phyloP scores from a whole-genome alignment of 2,797 vertebrate genomes.

The Thripadectes ignobilis region DNA sequence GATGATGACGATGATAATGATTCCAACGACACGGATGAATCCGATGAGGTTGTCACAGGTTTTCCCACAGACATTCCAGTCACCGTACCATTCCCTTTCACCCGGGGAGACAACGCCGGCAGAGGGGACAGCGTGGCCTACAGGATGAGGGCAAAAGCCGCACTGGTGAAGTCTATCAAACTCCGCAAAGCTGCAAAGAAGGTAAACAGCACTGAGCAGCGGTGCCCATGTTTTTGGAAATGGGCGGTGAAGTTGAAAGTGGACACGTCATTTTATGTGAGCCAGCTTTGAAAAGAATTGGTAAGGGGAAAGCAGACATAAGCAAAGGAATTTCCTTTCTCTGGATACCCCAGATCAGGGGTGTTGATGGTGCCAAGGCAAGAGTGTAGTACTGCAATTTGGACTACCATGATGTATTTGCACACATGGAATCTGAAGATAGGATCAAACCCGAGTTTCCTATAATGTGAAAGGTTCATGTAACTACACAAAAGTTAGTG shows the following conservation, averaged over 20 bases:
- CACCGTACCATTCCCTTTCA: constrained; percentile 25
- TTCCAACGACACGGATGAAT: constrained; percentile 71
- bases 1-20: constrained; percentile 12
- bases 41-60: constrained; percentile 46
- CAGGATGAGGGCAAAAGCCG: constrained; percentile 25
- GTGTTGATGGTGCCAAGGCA: accelerated
- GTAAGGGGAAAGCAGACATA: background rate
- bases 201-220: constrained; percentile 41
- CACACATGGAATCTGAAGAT: background rate
- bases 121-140: constrained; percentile 73
- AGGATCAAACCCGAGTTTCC: background rate
- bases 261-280: background rate
- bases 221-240: background rate
- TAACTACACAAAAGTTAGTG: background rate
- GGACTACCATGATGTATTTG: accelerated
- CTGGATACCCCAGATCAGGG: background rate
- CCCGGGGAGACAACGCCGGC: constrained; percentile 32
- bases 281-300: background rate
- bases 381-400: background rate
- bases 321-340: background rate
- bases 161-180: background rate
- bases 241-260: background rate
- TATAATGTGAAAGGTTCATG: accelerated
- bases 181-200: constrained; percentile 16
- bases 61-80: constrained; percentile 43